Evolutionary conservation across 2,797 vertebrate species (phyloP), one percentile per base, ranked within the genome.

Genomic region (Neosalanx taihuensis): DNA sequence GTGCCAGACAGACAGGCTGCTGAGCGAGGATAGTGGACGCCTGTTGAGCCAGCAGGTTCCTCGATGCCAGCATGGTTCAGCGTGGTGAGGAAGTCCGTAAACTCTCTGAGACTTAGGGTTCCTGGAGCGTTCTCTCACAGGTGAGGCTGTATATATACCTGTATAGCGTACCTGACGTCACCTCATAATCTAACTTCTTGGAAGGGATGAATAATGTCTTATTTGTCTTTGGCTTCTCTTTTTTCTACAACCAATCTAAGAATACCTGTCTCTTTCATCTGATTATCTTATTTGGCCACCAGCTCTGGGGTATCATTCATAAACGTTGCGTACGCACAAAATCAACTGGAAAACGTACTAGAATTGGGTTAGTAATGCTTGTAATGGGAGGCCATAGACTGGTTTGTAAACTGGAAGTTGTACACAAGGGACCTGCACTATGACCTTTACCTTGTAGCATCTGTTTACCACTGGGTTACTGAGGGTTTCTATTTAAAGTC

Each of bases 1-100:
- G 90, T 64, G 87, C 82, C 49, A 89, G 89, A 80, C 89, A 90
- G 74, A 82, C 87, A 0, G 91, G 86, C 81, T 92, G 90, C 23
- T 86, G 89, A 61, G 76, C 74, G 5, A 92, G 79, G 66, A 79
- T 72, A 10, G 80, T 69, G 78, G 90, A 75, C 1, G 87, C 85
- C 67, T 89, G 84, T 76, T 91, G 92, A 26, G 84, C 86, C 41
- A 92, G 87, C 74, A 90, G 63, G 60, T 84, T 81, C 76, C 87
- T 88, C 75, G 87, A 86, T 65, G 89, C 89, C 81, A 89, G 71
- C 90, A 93, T 93, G 83, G 67, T 84, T 68, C 20, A 71, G 57
- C 64, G 69, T 69, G 2, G 53, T 57, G 66, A n/a, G 29, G 51
- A 69, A 63, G n/a, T 33, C 56, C 75, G 20, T 33, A 73, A 15